Evolutionary conservation across 1,140 invertebrate genomes (phyloP).

Genomic region (Calycopis cecrops): DNA sequence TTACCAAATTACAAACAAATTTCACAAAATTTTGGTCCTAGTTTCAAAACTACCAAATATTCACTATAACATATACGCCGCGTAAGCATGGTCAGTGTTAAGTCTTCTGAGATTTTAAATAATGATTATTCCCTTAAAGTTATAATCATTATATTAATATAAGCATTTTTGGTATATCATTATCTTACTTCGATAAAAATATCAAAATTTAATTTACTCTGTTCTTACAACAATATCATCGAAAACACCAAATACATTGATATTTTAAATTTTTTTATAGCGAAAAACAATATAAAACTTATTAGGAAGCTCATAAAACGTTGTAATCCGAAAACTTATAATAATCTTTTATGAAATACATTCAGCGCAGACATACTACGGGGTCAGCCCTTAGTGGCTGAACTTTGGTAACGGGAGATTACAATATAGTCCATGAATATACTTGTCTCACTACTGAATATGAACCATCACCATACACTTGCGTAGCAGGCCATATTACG

Average conservation of each 20-base stretch:
- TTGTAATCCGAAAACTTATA: slow-evolving; percentile 4
- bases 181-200: slow-evolving; percentile 19
- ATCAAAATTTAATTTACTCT: slow-evolving; percentile 16
- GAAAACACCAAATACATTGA: slow-evolving; percentile 16
- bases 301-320: slow-evolving; percentile 14
- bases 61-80: slow-evolving; percentile 11
- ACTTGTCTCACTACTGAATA: too few species aligned
- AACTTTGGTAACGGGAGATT: not conserved
- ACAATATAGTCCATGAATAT: not conserved
- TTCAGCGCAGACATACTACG: not conserved
- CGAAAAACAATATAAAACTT: slow-evolving; percentile 4
- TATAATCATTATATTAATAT: slow-evolving; percentile 12
- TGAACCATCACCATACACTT: too few species aligned
- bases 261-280: not conserved
- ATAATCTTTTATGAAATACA: not conserved
- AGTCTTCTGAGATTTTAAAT: not conserved
- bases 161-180: slow-evolving; percentile 17
- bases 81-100: slow-evolving; percentile 3
- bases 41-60: slow-evolving; percentile 24
- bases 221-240: slow-evolving; percentile 13
- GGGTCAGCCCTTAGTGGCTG: not conserved
- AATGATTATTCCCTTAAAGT: not conserved
- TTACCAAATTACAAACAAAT: slow-evolving; percentile 52
- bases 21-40: slow-evolving; percentile 64
- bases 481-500: too few species aligned